These are phyloP conservation scores for Pantala flavescens DNA, from an alignment of 1,140 invertebrate species.

Conservation along the genomic window DNA sequence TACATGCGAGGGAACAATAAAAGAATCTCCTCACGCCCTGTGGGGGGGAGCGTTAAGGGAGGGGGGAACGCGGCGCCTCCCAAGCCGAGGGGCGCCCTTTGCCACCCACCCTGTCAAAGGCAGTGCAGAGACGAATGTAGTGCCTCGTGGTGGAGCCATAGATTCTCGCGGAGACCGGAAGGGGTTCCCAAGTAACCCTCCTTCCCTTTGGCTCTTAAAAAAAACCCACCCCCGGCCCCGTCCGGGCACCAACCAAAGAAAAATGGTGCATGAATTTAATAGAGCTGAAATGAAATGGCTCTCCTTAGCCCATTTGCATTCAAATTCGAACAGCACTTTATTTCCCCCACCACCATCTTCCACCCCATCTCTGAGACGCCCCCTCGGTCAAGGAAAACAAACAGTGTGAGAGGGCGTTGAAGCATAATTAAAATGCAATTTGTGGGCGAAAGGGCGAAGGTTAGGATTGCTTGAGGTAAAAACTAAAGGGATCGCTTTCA, in stretches of 20 bases:
- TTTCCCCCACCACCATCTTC: background rate
- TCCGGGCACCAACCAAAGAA: slow-evolving; percentile 20
- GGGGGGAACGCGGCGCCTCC: background rate
- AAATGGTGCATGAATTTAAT: slow-evolving; percentile 25
- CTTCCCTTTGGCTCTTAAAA: background rate
- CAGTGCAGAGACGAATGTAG: slow-evolving; percentile 21
- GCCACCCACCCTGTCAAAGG: slow-evolving; percentile 19
- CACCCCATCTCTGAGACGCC: background rate
- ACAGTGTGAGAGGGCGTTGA: background rate
- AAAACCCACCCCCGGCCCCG: background rate
- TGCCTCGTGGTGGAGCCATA: slow-evolving; percentile 11
- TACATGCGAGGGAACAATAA: background rate
- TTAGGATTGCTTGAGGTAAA: too few relatives aligned
- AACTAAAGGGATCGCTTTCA: too few relatives aligned
- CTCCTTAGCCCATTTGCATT: slow-evolving; percentile 24
- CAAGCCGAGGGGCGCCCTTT: background rate
- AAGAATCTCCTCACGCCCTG: background rate
- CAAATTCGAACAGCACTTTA: slow-evolving; percentile 20
- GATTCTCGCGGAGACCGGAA: background rate
- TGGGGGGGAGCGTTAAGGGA: background rate
- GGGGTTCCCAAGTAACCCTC: background rate
- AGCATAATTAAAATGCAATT: background rate
- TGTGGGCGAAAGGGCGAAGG: background rate
- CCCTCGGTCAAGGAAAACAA: background rate
- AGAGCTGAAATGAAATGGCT: slow-evolving; percentile 25